phyloP scores from a whole-genome alignment of 1,140 invertebrate genomes.

The Drosophila ananassae region DNA sequence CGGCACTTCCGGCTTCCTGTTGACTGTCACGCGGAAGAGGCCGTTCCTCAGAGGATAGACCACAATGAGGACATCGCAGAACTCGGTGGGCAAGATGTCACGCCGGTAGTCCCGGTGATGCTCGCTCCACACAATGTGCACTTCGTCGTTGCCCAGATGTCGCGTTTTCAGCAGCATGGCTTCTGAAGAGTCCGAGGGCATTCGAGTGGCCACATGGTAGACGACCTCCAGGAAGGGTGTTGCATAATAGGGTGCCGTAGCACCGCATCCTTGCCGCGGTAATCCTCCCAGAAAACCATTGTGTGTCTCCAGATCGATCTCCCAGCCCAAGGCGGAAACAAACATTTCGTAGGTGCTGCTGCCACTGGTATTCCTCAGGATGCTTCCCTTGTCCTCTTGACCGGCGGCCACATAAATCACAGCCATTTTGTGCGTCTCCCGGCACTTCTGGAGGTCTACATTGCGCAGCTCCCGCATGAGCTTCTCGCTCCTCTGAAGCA shows the following conservation, averaged over 20 bases:
- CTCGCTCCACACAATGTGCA: slow-evolving; percentile 99
- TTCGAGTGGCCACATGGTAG: slow-evolving; percentile 99
- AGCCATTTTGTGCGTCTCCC: slow-evolving; percentile 99
- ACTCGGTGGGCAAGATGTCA: slow-evolving; percentile 99
- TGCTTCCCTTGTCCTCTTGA: slow-evolving; percentile 98
- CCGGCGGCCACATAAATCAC: slow-evolving; percentile 98
- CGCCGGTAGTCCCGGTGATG: slow-evolving; percentile 97
- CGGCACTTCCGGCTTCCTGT: slow-evolving; percentile 94
- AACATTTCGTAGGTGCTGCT: slow-evolving; percentile 98
- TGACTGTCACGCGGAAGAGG: slow-evolving; percentile 92
- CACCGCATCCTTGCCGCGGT: slow-evolving; percentile 95
- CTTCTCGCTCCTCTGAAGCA: slow-evolving; percentile 95
- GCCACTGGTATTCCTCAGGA: slow-evolving; percentile 92
- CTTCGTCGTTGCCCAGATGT: slow-evolving; percentile 99
- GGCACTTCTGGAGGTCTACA: slow-evolving; percentile 94
- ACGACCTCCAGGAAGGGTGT: slow-evolving; percentile 95
- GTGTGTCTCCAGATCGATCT: slow-evolving; percentile 97
- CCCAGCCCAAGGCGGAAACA: slow-evolving; percentile 97
- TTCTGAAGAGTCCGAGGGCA: slow-evolving; percentile 95
- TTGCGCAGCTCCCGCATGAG: slow-evolving; percentile 95
- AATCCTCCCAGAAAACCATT: slow-evolving; percentile 98
- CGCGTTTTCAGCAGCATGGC: slow-evolving; percentile 96
- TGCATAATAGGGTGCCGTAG: slow-evolving; percentile 98
- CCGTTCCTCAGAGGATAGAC: slow-evolving; percentile 96
- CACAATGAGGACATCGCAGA: slow-evolving; percentile 99